Evolutionary conservation across 2,113 vertebrate genomes (phyloP).

Genomic region (Zeus faber): DNA sequence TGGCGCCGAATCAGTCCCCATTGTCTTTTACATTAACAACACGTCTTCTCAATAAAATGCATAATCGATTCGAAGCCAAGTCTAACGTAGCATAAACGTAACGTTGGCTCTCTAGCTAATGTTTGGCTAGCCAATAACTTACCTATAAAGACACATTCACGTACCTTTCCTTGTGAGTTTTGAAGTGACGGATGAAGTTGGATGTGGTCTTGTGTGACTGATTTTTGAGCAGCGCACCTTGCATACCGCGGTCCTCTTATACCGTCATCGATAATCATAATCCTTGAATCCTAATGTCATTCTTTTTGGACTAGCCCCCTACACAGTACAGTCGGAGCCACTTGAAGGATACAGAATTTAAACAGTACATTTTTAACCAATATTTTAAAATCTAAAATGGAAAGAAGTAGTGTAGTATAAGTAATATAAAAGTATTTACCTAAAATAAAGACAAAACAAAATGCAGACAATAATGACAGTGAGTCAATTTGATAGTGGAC

Average conservation of each 20-base stretch:
- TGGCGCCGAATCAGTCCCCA: not conserved
- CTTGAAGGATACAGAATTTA: too few relatives aligned
- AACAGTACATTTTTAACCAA: too few relatives aligned
- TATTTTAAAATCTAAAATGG: too few relatives aligned
- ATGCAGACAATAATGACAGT: too few relatives aligned
- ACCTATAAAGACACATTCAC: not conserved
- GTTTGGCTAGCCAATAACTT: not conserved
- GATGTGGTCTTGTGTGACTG: conserved; percentile 6
- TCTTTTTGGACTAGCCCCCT: too few relatives aligned
- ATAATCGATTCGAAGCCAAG: conserved; percentile 3
- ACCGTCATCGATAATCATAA: not conserved
- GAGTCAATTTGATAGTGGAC: too few relatives aligned
- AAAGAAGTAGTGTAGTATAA: too few relatives aligned
- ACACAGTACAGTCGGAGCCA: too few relatives aligned
- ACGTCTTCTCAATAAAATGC: not conserved
- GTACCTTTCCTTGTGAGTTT: conserved; percentile 7
- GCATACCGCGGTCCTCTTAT: conserved; percentile 1
- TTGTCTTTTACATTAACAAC: conserved; percentile 1
- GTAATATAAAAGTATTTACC: too few relatives aligned
- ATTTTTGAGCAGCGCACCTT: conserved; percentile 6
- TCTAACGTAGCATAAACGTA: not conserved
- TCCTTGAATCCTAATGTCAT: conserved; percentile 3
- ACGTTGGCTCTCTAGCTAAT: not conserved
- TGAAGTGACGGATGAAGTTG: conserved; percentile 15
- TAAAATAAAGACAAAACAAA: too few relatives aligned